Percentiles rank a stretch among this genome's conserved stretches.
These are phyloP conservation scores for Caenorhabditis sp. DNA, from an alignment of 2,888 invertebrate species.

Conservation along the genomic window DNA sequence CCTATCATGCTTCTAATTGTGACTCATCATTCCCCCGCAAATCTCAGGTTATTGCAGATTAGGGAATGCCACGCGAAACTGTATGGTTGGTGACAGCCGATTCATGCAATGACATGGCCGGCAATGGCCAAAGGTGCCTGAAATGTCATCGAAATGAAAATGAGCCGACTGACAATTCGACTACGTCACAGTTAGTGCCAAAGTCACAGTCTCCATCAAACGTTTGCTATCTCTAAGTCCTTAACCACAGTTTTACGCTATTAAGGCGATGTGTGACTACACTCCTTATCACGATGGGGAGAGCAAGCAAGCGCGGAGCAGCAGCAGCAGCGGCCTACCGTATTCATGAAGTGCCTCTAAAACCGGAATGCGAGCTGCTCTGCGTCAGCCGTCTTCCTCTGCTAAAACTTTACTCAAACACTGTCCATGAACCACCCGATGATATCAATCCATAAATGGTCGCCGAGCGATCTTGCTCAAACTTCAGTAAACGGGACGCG, in stretches of 20 bases:
- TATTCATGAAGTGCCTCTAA: conserved; percentile 52
- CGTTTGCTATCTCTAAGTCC: conserved; percentile 10
- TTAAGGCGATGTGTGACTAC: conserved; percentile 54
- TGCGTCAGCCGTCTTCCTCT: conserved; percentile 45
- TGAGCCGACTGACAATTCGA: not conserved
- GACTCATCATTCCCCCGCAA: conserved; percentile 33
- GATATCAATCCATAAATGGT: conserved; percentile 54
- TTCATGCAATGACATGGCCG: no score
- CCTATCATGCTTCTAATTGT: conserved; percentile 37
- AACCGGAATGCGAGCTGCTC: conserved; percentile 43
- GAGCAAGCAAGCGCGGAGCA: conserved; percentile 19
- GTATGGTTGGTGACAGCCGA: conserved; percentile 23
- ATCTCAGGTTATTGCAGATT: no score
- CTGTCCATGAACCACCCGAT: conserved; percentile 30
- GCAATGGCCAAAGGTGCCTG: not conserved
- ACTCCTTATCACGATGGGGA: conserved; percentile 44
- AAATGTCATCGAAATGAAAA: conserved; percentile 7
- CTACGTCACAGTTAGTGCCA: conserved; percentile 23
- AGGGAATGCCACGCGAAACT: no score
- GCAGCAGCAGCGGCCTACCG: conserved; percentile 44
- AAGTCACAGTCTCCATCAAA: not conserved
- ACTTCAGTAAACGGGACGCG: conserved; percentile 32
- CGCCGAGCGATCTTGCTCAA: conserved; percentile 47
- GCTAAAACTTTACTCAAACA: conserved; percentile 65
- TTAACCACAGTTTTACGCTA: conserved; percentile 47